phyloP scores from a whole-genome alignment of 1,140 invertebrate species.

The Bombus waltoni region DNA sequence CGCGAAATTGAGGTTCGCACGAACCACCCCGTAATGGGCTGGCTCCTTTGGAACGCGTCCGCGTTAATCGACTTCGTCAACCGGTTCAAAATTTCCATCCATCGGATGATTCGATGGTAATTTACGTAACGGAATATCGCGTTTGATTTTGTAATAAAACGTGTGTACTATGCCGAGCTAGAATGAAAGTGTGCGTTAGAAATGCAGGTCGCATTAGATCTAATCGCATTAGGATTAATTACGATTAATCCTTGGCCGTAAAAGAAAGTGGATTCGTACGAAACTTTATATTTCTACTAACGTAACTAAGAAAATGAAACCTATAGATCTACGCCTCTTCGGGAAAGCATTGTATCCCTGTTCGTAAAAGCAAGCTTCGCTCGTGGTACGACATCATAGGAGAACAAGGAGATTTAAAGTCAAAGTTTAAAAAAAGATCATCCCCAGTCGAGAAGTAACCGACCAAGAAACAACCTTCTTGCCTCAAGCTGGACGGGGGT shows the following conservation, averaged over 20 bases:
- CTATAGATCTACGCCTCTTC: background rate
- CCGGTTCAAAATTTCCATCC: background rate
- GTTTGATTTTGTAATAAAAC: background rate
- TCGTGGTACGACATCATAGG: background rate
- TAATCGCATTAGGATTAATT: too few relatives aligned
- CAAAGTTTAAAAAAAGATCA: background rate
- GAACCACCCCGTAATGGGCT: background rate
- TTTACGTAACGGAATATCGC: background rate
- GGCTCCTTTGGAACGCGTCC: background rate
- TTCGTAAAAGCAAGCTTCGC: background rate
- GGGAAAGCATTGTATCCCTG: background rate
- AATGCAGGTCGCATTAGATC: too few relatives aligned
- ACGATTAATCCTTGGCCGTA: too few relatives aligned
- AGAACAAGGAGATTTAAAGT: background rate
- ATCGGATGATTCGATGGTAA: background rate
- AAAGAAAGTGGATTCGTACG: background rate
- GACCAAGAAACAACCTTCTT: constrained; percentile 3
- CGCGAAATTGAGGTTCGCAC: constrained; percentile 30
- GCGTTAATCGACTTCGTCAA: constrained; percentile 23
- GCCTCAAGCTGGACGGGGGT: background rate
- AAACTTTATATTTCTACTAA: background rate
- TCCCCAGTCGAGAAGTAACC: background rate
- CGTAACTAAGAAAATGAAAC: background rate
- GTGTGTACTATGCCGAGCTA: background rate
- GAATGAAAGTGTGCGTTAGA: too few relatives aligned